Evolutionary conservation across 1,140 invertebrate genomes (phyloP).

Genomic region (Eubasilissa regina): DNA sequence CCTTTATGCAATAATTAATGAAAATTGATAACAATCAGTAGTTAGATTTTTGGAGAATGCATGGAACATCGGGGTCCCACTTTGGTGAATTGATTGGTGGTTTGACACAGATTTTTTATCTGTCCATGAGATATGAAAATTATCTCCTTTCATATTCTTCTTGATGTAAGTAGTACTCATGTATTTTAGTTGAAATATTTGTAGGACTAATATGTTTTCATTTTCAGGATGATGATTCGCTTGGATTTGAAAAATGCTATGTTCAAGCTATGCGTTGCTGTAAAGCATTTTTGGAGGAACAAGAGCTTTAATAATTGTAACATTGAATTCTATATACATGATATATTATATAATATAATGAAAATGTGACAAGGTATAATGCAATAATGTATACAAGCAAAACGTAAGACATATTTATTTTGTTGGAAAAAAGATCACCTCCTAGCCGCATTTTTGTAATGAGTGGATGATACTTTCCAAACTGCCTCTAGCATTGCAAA

Average conservation of each 20-base stretch:
- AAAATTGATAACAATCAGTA: too few relatives aligned
- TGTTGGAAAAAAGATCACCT: too few relatives aligned
- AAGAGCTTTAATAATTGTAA: neutral
- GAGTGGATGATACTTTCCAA: too few relatives aligned
- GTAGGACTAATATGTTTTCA: neutral
- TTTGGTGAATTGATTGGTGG: too few relatives aligned
- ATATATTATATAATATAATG: neutral
- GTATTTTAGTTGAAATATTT: neutral
- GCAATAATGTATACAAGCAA: slow-evolving; percentile 29
- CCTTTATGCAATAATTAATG: too few relatives aligned
- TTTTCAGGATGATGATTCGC: slow-evolving; percentile 75
- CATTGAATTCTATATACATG: slow-evolving; percentile 5
- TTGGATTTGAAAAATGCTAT: slow-evolving; percentile 82
- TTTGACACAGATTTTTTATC: too few relatives aligned
- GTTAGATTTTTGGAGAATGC: too few relatives aligned
- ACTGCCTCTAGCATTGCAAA: neutral
- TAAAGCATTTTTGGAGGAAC: slow-evolving; percentile 76
- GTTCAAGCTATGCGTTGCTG: slow-evolving; percentile 80
- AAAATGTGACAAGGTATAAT: slow-evolving; percentile 26
- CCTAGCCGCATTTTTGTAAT: too few relatives aligned
- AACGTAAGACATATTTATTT: too few relatives aligned
- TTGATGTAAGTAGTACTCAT: neutral
- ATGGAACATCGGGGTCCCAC: neutral
- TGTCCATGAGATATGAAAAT: neutral
- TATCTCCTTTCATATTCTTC: neutral